Base-by-base conservation (phyloP, 2,888 invertebrate genomes). In the Chrysomela aeneicollis region DNA sequence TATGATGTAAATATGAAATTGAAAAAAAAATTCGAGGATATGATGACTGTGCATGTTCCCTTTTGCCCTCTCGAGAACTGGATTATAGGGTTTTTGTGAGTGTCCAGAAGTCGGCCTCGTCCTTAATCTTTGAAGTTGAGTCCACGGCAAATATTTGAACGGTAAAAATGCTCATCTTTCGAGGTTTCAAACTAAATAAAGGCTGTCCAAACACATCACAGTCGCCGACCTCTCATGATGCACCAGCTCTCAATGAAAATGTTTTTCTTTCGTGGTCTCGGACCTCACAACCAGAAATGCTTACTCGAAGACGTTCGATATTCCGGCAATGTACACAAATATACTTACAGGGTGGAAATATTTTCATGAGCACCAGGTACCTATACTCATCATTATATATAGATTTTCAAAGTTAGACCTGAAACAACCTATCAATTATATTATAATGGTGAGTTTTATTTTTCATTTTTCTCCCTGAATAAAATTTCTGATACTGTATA, bases 101-200 rank as follows among this genome's bases (percentile, higher is more conserved):
- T 55, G 18, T 49, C 42, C 49, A 47, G 32, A 50, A 47, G 55
- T 46, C 46, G 54, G 42, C 50, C 63, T 26, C 21, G 46, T 37
- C 53, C 54, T 63, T 58, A 53, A 65, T 61, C 76, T 77, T 77
- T 77, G 76, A 78, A 72, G 76, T 75, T 76, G 76, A 77, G 73
- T 76, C 76, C 73, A 69, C 64, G 53, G 75, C 74, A 76, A 78
- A 78, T 78, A 78, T 78, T 78, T 74, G 71, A 72, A 71, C 71
- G 71, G 75, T 75, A 73, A 75, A 77, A 78, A 78, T 74, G 76
- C 69, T 72, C 76, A 73, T 73, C 71, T 72, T 74, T 74, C 71
- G 72, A 67, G 73, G 70, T 75, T 71, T 75, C 68, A 75, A 77
- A 73, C 74, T 72, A 77, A 77, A 77, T 73, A 77, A 75, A 75